Evolutionary conservation across 2,113 vertebrate genomes (phyloP).

Genomic region (Platysternon megacephalum): DNA sequence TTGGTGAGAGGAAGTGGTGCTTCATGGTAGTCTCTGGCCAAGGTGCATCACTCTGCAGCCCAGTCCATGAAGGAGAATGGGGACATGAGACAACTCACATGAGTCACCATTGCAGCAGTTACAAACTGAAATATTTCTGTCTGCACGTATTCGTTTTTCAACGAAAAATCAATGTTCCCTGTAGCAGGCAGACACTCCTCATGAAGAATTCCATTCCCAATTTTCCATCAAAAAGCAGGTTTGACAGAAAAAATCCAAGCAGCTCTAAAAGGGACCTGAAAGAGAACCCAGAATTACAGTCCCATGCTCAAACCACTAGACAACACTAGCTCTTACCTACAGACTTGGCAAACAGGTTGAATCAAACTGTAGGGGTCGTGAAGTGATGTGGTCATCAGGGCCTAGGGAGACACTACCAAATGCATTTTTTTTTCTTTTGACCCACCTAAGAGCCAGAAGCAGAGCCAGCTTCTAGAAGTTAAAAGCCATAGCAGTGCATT

Average conservation of each 20-base stretch:
- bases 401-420: background rate
- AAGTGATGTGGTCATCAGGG: background rate
- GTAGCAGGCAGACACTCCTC: background rate
- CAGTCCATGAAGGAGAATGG: background rate
- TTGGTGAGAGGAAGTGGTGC: background rate
- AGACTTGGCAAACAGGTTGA: background rate
- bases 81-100: background rate
- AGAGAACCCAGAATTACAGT: background rate
- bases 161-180: background rate
- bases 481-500: background rate
- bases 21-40: background rate
- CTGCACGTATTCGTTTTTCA: background rate
- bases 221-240: background rate
- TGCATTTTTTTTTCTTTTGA: background rate
- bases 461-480: background rate
- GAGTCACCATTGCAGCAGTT: background rate
- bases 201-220: background rate
- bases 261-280: background rate
- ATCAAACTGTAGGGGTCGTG: background rate
- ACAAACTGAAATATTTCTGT: background rate
- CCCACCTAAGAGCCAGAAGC: background rate
- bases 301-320: background rate
- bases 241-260: background rate
- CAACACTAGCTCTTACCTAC: background rate
- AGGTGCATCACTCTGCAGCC: rapidly evolving